Base-by-base conservation (phyloP, 2,797 vertebrate genomes). In the Galagoides demidoff region DNA sequence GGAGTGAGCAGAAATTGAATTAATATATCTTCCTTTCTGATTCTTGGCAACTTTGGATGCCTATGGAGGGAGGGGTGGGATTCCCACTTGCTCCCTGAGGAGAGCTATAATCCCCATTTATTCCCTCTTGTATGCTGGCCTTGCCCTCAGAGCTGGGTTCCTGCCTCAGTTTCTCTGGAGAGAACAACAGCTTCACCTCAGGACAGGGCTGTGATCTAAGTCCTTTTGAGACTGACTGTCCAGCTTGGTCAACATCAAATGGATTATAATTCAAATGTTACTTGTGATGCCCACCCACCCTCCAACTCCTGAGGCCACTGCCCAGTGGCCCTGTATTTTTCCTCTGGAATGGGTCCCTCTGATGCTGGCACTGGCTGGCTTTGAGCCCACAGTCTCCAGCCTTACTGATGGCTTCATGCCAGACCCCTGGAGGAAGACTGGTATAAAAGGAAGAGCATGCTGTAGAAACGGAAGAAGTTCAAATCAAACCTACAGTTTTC, bases 81-180 rank as follows among this genome's bases (percentile, higher is more conserved):
- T 78, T 87, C 39, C 27, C 20, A 49, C 82, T 82, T 89, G 43
- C 52, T 88, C 68, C 55, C 89, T 31, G 25, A 90, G 64, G 39
- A 94, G 14, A 70, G 12, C 49, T 63, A 14, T 78, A 68, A 83
- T 92, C 59, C 90, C 91, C 39, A 5, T 9, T 64, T 85, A 29
- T 61, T 93, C 22, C 74, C 71, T 71, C 4, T 84, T 71, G 16
- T n/a, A 17, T 57, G 43, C 25, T 87, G 61, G 49, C 27, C 59
- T 89, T 23, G 29, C 16, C 19, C 31, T 79, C 86, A 55, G 0
- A 23, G 29, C 19, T 45, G 22, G n/a, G 37, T 83, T 94, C 43
- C 77, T 85, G 29, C 78, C 68, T 95, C 77, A 45, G 16, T 94
- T 92, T 94, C 77, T 70, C 70, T 89, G 59, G 89, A 90, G 2